A percentile compares a stretch with the other conserved stretches of the same genome.
phyloP scores from a whole-genome alignment of 2,888 invertebrate genomes.

The Eudemis profundana region DNA sequence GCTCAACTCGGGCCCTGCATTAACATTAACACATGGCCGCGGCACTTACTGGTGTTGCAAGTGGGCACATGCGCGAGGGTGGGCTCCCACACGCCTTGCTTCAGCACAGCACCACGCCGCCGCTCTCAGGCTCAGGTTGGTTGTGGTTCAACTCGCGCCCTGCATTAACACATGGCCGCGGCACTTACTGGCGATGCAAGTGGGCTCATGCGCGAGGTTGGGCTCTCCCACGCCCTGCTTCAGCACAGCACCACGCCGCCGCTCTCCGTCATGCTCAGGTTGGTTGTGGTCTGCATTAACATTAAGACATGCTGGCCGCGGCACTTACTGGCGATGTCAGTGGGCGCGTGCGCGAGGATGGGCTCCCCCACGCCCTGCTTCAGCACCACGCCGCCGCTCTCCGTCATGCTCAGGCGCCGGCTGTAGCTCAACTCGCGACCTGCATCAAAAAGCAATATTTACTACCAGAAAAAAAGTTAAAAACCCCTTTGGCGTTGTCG shows the following conservation, averaged over 20 bases:
- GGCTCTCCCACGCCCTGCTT: conserved; percentile 78
- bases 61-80: conserved; percentile 77
- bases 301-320: not conserved
- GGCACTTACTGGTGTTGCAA: conserved; percentile 76
- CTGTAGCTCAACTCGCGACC: conserved; percentile 85
- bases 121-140: no score
- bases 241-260: conserved; percentile 70
- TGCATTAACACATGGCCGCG: no score
- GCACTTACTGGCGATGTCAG: conserved; percentile 79
- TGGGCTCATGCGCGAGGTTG: conserved; percentile 76
- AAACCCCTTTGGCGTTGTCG: no score
- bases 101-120: no score
- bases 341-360: conserved; percentile 76
- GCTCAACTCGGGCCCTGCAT: no score
- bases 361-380: conserved; percentile 78
- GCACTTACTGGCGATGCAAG: conserved; percentile 77
- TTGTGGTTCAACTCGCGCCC: no score
- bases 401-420: conserved; percentile 77
- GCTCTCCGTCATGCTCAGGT: conserved; percentile 78
- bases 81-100: no score
- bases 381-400: conserved; percentile 76
- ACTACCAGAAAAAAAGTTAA: no score
- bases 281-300: no score
- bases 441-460: conserved; percentile 54
- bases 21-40: not conserved